These are phyloP conservation scores for Atrina japonica DNA, from an alignment of 2,888 invertebrate genomes.

Conservation along the genomic window DNA sequence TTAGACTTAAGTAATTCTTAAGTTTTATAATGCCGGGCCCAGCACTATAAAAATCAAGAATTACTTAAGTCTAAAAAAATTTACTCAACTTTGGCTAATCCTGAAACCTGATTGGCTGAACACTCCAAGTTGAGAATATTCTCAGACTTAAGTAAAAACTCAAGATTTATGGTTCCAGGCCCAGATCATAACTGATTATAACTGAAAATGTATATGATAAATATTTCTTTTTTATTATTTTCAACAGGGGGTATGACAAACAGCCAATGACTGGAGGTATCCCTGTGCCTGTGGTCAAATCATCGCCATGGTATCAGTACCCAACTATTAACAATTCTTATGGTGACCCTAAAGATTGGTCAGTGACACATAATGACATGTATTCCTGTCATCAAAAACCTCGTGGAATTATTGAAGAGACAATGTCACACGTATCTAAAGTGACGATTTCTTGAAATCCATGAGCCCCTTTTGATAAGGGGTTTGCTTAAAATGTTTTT, in stretches of 20 bases:
- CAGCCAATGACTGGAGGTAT: constrained; percentile 67
- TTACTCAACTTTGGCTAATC: no score
- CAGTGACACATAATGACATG: constrained; percentile 58
- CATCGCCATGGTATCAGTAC: constrained; percentile 73
- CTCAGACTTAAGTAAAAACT: no score
- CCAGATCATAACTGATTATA: no score
- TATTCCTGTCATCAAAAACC: constrained; percentile 64
- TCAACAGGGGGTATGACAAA: constrained; percentile 72
- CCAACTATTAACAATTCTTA: constrained; percentile 57
- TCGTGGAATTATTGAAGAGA: constrained; percentile 53
- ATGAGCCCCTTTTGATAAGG: background rate
- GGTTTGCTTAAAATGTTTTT: background rate
- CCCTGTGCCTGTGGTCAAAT: constrained; percentile 74
- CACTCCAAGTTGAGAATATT: no score
- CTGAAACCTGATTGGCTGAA: no score
- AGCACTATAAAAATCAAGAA: no score
- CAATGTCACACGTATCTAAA: constrained; percentile 61
- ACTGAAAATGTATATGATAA: no score
- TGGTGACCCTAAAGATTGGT: constrained; percentile 65
- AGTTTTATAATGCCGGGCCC: no score
- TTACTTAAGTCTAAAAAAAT: no score
- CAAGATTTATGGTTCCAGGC: no score
- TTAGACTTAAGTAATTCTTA: no score
- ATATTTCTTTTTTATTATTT: constrained; percentile 15
- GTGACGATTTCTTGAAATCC: constrained; percentile 55